Evolutionary conservation across 2,797 vertebrate genomes (phyloP).

Genomic region (Coreius guichenoti): DNA sequence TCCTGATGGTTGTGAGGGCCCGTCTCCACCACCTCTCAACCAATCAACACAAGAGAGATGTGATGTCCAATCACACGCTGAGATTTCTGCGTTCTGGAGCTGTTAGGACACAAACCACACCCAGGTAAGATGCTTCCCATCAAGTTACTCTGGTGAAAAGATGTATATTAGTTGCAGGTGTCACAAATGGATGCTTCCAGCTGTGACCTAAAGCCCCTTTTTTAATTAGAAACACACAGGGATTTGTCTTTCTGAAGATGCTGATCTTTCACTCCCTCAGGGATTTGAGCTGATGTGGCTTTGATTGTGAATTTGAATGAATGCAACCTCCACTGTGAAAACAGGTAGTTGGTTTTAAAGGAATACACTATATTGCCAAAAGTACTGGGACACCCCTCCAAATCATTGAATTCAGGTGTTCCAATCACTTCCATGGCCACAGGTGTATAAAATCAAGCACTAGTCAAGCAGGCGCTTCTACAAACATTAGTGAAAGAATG

Average conservation of each 20-base stretch:
- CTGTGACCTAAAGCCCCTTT: background rate
- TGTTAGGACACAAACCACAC: conserved; percentile 75
- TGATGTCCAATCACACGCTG: conserved; percentile 73
- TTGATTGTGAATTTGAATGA: conserved; percentile 14
- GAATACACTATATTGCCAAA: too few relatives aligned
- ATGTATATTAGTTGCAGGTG: background rate
- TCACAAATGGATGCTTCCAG: background rate
- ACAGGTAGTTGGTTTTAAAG: background rate
- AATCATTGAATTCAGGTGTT: too few relatives aligned
- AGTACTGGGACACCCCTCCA: too few relatives aligned
- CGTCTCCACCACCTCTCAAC: conserved; percentile 66
- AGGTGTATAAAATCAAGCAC: too few relatives aligned
- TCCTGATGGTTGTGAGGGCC: conserved; percentile 76
- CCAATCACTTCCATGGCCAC: too few relatives aligned
- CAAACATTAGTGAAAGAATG: too few relatives aligned
- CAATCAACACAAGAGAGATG: conserved; percentile 73
- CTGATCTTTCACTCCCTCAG: background rate
- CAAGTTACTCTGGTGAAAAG: background rate
- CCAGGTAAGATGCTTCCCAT: conserved; percentile 72
- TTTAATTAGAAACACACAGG: conserved; percentile 6
- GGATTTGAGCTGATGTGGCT: background rate
- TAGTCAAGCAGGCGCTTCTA: too few relatives aligned
- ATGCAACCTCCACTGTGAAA: background rate
- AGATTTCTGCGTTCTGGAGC: conserved; percentile 74
- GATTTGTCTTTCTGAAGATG: background rate